phyloP scores from a whole-genome alignment of 2,888 invertebrate species.

The Machimus rusticus region DNA sequence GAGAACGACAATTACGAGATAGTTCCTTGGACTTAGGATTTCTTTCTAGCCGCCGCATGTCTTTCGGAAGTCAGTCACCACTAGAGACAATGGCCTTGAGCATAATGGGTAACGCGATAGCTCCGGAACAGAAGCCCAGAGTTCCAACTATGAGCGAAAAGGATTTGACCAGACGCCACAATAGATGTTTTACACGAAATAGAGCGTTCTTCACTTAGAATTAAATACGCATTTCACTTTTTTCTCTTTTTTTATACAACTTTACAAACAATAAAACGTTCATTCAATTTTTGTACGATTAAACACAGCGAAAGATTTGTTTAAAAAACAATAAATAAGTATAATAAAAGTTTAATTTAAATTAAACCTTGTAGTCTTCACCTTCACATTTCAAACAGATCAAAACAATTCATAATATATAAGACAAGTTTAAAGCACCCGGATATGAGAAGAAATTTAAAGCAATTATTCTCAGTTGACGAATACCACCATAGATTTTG shows the following conservation, averaged over 20 bases:
- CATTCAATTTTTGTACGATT: constrained; percentile 13
- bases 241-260: background rate
- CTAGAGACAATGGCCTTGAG: constrained; percentile 55
- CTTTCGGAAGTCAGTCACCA: constrained; percentile 35
- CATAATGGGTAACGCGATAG: constrained; percentile 67
- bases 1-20: constrained; percentile 45
- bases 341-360: background rate
- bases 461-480: no score
- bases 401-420: no score
- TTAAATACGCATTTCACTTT: background rate
- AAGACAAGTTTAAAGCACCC: no score
- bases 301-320: background rate
- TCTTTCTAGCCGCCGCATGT: constrained; percentile 38
- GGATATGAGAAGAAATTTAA: no score
- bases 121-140: constrained; percentile 67
- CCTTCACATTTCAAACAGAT: no score
- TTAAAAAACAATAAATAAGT: background rate
- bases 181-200: constrained; percentile 31
- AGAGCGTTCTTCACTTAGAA: constrained; percentile 22
- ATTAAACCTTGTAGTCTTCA: background rate
- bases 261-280: background rate
- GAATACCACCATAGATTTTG: no score
- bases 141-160: constrained; percentile 69
- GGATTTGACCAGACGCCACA: constrained; percentile 63
- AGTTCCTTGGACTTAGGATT: constrained; percentile 50